phyloP scores from a whole-genome alignment of 2,888 invertebrate species.

The Phyllotreta striolata region DNA sequence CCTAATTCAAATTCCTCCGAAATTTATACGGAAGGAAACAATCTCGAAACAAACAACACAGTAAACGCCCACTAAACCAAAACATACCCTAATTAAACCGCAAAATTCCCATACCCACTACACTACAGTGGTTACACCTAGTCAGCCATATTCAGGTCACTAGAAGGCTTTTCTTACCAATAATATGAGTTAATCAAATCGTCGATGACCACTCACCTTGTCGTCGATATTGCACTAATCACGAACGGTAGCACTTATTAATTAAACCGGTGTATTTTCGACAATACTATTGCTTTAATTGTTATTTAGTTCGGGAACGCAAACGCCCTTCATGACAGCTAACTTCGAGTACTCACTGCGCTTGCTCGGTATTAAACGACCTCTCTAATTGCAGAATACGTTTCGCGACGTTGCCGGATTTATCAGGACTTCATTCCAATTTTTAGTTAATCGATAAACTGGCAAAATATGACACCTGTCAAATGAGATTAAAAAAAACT shows the following conservation, averaged over 20 bases:
- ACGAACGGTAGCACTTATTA: constrained; percentile 43
- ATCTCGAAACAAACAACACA: background rate
- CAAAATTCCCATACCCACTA: constrained; percentile 20
- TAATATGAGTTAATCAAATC: constrained; percentile 20
- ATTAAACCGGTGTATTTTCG: constrained; percentile 26
- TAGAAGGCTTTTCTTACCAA: constrained; percentile 24
- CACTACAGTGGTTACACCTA: constrained; percentile 46
- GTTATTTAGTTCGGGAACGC: constrained; percentile 49
- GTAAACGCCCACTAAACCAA: constrained; percentile 2
- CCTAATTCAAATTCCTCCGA: background rate
- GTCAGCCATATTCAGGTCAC: constrained; percentile 47
- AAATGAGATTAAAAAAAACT: too few relatives aligned
- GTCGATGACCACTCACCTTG: constrained; percentile 36
- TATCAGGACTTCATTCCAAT: too few relatives aligned
- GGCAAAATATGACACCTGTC: too few relatives aligned
- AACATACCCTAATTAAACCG: constrained; percentile 18
- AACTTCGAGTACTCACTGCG: constrained; percentile 44
- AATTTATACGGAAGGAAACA: constrained; percentile 14
- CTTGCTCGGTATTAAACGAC: constrained; percentile 27
- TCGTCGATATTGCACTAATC: constrained; percentile 37
- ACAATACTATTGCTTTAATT: constrained; percentile 43
- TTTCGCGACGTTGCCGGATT: too few relatives aligned
- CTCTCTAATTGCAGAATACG: too few relatives aligned
- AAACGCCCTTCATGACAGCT: constrained; percentile 56
- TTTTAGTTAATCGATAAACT: too few relatives aligned